These are phyloP conservation scores for Indicator maculatus DNA, from an alignment of 2,113 vertebrate species.

Conservation along the genomic window DNA sequence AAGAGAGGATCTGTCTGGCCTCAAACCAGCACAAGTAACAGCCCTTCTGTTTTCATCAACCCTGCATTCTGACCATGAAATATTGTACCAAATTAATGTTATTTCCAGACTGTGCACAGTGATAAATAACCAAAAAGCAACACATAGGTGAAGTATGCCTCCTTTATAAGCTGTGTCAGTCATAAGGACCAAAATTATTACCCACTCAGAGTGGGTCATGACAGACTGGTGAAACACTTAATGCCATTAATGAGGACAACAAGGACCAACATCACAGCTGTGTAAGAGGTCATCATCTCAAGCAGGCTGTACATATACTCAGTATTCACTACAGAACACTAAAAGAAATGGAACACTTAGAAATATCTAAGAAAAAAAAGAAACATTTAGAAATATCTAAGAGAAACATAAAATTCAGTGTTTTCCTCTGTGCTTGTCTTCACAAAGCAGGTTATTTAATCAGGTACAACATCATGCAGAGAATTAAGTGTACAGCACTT, in stretches of 20 bases:
- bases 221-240: not conserved
- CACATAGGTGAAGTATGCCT: not conserved
- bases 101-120: not conserved
- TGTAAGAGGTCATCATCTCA: not conserved
- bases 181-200: not conserved
- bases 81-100: not conserved
- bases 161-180: not conserved
- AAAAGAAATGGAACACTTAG: not conserved
- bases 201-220: not conserved
- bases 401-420: not conserved
- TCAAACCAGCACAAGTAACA: not conserved
- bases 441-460: not conserved
- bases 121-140: not conserved
- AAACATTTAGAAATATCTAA: not conserved
- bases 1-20: too few relatives aligned
- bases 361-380: too few relatives aligned
- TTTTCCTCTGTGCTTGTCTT: not conserved
- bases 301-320: not conserved
- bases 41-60: not conserved
- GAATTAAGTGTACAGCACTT: not conserved
- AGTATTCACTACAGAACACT: not conserved
- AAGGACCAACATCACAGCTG: not conserved
- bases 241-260: not conserved
- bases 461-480: not conserved
- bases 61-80: not conserved